Percentiles rank a stretch among this genome's conserved stretches.
These are phyloP conservation scores for Sminthurinus aureus DNA, from an alignment of 2,888 invertebrate species.

Conservation along the genomic window DNA sequence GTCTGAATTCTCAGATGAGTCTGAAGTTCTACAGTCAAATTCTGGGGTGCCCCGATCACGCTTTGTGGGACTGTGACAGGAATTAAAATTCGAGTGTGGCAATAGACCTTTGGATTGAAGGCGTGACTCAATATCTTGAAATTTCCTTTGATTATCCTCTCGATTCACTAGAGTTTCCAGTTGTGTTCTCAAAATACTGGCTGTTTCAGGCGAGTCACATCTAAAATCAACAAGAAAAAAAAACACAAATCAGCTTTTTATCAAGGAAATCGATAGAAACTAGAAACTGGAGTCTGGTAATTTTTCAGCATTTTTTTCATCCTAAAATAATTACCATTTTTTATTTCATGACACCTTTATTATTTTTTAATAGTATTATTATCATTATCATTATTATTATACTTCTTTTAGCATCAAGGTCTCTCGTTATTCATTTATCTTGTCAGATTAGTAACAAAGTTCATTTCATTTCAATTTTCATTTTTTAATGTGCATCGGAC, in stretches of 20 bases:
- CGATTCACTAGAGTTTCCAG: constrained; percentile 80
- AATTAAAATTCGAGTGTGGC: constrained; percentile 33
- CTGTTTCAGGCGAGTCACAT: constrained; percentile 87
- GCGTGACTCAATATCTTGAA: constrained; percentile 78
- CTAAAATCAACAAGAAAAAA: constrained; percentile 39
- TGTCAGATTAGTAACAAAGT: background rate
- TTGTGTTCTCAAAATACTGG: constrained; percentile 84
- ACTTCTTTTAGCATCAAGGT: no score
- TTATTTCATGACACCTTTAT: no score
- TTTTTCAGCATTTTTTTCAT: no score
- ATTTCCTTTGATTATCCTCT: constrained; percentile 86
- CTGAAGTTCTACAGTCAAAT: constrained; percentile 59
- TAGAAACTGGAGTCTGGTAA: background rate
- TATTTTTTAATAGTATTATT: no score
- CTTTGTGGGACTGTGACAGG: constrained; percentile 45
- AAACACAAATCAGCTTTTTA: background rate
- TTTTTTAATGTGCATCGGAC: no score
- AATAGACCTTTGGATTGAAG: constrained; percentile 64
- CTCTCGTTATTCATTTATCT: background rate
- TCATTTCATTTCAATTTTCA: no score
- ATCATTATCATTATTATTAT: no score
- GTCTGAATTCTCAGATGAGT: constrained; percentile 60
- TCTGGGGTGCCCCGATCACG: constrained; percentile 57
- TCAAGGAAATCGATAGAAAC: background rate
- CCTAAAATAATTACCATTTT: no score